Conservation (phyloP, 1,140 invertebrate genomes). For the Hycleus phaleratus region DNA sequence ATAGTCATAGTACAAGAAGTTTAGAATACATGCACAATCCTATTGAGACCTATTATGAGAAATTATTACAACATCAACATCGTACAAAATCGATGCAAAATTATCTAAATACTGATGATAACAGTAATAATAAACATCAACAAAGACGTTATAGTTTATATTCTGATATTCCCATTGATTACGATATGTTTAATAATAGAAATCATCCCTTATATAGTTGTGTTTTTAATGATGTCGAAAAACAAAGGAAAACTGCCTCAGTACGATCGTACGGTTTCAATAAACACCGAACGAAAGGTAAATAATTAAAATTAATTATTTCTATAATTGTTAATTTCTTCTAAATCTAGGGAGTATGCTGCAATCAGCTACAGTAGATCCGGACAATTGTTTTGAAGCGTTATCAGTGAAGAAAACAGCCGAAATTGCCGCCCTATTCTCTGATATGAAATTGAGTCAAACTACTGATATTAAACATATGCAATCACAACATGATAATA, state of each 20-base stretch:
- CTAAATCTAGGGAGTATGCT: slow-evolving; percentile 23
- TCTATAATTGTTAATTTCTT: too few relatives aligned
- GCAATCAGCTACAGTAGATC: slow-evolving; percentile 40
- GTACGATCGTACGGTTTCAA: slow-evolving; percentile 17
- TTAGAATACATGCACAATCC: slow-evolving; percentile 49
- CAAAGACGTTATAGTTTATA: too few relatives aligned
- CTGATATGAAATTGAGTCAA: slow-evolving; percentile 55
- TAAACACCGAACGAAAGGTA: slow-evolving; percentile 7
- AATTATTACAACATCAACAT: slow-evolving; percentile 24
- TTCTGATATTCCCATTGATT: slow-evolving; percentile 53
- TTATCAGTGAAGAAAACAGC: slow-evolving; percentile 79
- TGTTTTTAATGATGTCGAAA: neutral
- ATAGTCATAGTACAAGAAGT: slow-evolving; percentile 47
- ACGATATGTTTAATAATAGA: slow-evolving; percentile 52
- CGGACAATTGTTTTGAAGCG: slow-evolving; percentile 55
- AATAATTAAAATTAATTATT: too few relatives aligned
- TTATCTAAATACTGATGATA: too few relatives aligned
- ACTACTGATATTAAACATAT: slow-evolving; percentile 41
- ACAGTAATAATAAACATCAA: too few relatives aligned
- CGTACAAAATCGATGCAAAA: too few relatives aligned
- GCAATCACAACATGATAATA: slow-evolving; percentile 17
- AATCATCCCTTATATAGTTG: too few relatives aligned
- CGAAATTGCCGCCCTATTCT: slow-evolving; percentile 79
- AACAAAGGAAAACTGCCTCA: slow-evolving; percentile 5
- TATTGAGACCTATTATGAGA: slow-evolving; percentile 40